Base-by-base conservation (phyloP, 2,797 vertebrate species). In the Bryconaethiops microstoma region DNA sequence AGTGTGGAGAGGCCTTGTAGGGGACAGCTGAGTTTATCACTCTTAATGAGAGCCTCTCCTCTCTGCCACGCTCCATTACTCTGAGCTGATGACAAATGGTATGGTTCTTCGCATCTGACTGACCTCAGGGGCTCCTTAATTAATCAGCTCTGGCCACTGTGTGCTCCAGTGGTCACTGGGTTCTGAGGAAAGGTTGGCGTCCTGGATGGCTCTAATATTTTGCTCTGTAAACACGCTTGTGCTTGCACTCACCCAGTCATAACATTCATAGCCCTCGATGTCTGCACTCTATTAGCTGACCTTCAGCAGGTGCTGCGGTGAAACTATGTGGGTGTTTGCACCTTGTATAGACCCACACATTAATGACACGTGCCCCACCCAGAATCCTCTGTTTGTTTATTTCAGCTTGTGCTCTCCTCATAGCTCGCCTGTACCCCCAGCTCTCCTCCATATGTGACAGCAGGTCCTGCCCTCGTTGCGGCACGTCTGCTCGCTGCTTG, bases 41-140 rank as follows among this genome's bases (percentile, higher is more conserved):
- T 90, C 86, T 82, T 92, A 93, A 94, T 92, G 91, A 92, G 89
- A 88, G 89, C 79, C 88, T 89, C 86, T 86, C 86, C 88, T 83
- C 89, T 68, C 77, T 85, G 86, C 90, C 88, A 88, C 88, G 88
- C 89, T 91, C 88, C 90, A 92, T 92, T 92, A 92, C 85, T 52
- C 87, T 65, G 81, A 81, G 90, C 87, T 88, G 83, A 89, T 92
- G 91, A 93, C 89, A 84, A 91, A 94, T 91, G 82, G 84, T 86
- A 87, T 77, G 2, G 76, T 86, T 80, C 82, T 87, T 79, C 81
- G 60, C 84, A 86, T 91, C 90, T 88, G 83, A 77, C 21, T 85
- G 90, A 92, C 88, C 89, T 87, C 85, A 67, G 85, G 89, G 86
- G 85, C 89, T 90, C 90, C 92, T 90, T 35, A 57, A 92, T 92